phyloP scores from a whole-genome alignment of 2,888 invertebrate species.

The Athrips mouffetella region DNA sequence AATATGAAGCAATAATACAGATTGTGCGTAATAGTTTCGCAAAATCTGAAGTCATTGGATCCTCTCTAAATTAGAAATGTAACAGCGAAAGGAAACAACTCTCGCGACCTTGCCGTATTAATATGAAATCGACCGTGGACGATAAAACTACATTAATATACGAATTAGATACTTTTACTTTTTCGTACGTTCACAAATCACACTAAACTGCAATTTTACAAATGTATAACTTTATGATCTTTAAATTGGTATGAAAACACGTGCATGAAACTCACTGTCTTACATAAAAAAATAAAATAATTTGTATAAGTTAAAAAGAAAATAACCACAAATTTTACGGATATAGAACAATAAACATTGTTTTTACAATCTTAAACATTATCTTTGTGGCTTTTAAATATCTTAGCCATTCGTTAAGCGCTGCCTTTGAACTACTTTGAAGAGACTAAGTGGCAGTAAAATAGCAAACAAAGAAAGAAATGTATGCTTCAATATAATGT shows the following conservation, averaged over 20 bases:
- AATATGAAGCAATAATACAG: not conserved
- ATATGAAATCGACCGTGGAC: not conserved
- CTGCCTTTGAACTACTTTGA: not conserved
- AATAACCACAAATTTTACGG: not conserved
- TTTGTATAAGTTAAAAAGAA: too few relatives aligned
- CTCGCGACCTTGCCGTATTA: conserved; percentile 6
- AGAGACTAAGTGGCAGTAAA: not conserved
- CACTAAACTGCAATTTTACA: too few relatives aligned
- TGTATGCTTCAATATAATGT: too few relatives aligned
- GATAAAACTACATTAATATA: not conserved
- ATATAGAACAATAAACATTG: not conserved
- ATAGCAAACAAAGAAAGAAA: too few relatives aligned
- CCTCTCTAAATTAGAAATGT: not conserved
- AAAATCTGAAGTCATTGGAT: not conserved
- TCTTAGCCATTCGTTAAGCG: too few relatives aligned
- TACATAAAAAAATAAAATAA: too few relatives aligned
- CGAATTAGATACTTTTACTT: not conserved
- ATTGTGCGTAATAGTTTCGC: conserved; percentile 1
- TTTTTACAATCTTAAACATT: not conserved
- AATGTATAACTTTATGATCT: too few relatives aligned
- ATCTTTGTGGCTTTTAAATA: too few relatives aligned
- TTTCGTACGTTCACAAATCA: not conserved
- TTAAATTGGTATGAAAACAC: too few relatives aligned
- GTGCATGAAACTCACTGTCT: too few relatives aligned
- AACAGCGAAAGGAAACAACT: conserved; percentile 6